Evolutionary conservation across 2,113 vertebrate species (phyloP).

Genomic region (Indri indri): DNA sequence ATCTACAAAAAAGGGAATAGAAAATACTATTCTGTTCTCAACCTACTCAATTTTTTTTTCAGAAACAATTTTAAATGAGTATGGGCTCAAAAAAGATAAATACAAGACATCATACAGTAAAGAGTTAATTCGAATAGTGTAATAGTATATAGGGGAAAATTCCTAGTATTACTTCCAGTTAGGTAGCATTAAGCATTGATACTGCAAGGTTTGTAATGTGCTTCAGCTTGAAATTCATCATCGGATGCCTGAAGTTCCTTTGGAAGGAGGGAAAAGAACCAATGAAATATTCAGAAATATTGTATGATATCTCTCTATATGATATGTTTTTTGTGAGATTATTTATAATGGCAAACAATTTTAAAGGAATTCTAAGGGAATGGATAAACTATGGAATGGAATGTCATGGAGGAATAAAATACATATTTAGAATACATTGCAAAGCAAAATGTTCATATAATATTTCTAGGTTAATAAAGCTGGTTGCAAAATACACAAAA

Average conservation of each 20-base stretch:
- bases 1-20: background rate
- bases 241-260: background rate
- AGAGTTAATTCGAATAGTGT: background rate
- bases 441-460: background rate
- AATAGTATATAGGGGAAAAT: background rate
- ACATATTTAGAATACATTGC: background rate
- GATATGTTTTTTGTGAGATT: background rate
- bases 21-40: background rate
- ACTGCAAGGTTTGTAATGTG: background rate
- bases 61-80: background rate
- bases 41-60: background rate
- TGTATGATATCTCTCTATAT: background rate
- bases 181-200: background rate
- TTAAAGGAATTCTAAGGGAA: background rate
- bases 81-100: background rate
- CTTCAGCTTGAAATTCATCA: background rate
- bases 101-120: background rate
- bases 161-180: background rate
- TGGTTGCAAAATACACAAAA: background rate
- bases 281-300: background rate
- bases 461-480: background rate
- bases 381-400: background rate
- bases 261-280: background rate
- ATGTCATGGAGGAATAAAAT: background rate
- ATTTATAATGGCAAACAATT: slow-evolving; percentile 1